These are phyloP conservation scores for Leuciscus idus DNA, from an alignment of 2,113 vertebrate species.

Conservation along the genomic window DNA sequence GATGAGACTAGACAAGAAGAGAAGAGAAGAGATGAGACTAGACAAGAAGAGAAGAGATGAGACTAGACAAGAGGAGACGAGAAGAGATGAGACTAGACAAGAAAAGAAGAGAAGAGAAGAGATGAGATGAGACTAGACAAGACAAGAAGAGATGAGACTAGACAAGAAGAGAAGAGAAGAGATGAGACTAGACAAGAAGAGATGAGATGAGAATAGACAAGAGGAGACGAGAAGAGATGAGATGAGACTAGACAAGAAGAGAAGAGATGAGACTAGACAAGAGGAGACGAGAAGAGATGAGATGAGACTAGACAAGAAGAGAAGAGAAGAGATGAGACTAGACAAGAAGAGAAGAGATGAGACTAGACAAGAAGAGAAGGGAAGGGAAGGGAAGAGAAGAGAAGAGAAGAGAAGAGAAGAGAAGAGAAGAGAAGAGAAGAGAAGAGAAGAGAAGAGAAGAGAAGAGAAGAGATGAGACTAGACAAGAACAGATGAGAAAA, in stretches of 20 bases:
- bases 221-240: too few relatives aligned
- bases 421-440: background rate
- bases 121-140: accelerated
- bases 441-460: accelerated
- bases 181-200: background rate
- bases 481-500: background rate
- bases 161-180: background rate
- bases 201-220: too few relatives aligned
- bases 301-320: background rate
- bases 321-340: background rate
- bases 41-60: too few relatives aligned
- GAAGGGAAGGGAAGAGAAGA: too few relatives aligned
- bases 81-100: background rate
- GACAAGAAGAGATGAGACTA: background rate
- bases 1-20: background rate
- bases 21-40: background rate
- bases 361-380: background rate
- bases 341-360: too few relatives aligned
- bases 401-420: background rate
- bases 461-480: background rate
- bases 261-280: background rate
- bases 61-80: accelerated
- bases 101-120: background rate
- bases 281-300: background rate
- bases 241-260: too few relatives aligned